Evolutionary conservation across 2,113 vertebrate genomes (phyloP), one percentile per base, ranked within the genome.

Genomic region (Ptychochromis oligacanthus): DNA sequence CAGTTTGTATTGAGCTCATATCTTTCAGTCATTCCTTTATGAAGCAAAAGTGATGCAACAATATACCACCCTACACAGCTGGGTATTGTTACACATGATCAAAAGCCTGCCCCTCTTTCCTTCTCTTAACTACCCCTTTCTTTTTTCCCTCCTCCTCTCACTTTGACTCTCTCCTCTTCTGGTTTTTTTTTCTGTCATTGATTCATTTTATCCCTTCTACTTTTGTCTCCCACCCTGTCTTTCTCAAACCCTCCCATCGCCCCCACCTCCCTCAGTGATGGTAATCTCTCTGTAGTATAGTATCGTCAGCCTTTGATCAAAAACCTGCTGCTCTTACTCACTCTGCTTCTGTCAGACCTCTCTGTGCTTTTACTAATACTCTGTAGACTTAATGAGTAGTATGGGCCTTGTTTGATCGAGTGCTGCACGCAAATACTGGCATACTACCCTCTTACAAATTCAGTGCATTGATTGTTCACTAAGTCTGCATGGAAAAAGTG

Each of bases 221-320:
- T 87, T 75, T 72, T 34, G 75, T 84, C 64, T 76, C 80, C n/a
- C 67, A 26, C 75, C 43, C 76, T 64, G 62, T 62, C 77, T 12
- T 58, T 58, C 57, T 64, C 67, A 46, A 58, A 38, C 75, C 78
- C 61, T 36, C 85, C 61, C 65, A 3, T 54, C 20, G 24, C 49
- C 4, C 61, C 78, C 72, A 22, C 60, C 78, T 34, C 87, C 79
- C 62, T 56, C 77, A 56, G 40, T 64, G 82, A 84, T 89, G 88
- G 14, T 87, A 76, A 83, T 87, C 75, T 89, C 90, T 81, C 80
- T 20, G 81, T 83, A 70, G 88, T 83, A 75, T 75, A 43, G 58
- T 62, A 64, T 82, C 81, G 89, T 90, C 84, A 88, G 84, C 84
- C 89, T 92, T 88, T 92, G 92, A 93, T 92, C 92, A 87, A 70